Percentiles rank a stretch among this genome's conserved stretches.
phyloP scores from a whole-genome alignment of 2,797 vertebrate species.

The Danionella dracula region DNA sequence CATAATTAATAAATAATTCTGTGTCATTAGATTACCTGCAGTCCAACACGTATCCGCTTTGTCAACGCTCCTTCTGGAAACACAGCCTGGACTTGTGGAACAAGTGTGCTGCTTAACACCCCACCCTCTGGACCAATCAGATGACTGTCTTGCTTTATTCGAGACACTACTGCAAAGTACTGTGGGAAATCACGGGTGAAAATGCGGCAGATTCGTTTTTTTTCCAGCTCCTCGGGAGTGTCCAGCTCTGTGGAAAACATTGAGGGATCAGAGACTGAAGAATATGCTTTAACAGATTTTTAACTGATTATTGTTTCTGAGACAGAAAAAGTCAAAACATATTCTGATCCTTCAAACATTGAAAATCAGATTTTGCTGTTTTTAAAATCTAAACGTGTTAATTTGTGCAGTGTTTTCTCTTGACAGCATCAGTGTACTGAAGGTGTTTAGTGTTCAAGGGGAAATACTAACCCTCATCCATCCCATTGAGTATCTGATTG shows the following conservation, averaged over 20 bases:
- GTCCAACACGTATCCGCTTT: slow-evolving; percentile 90
- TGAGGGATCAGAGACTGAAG: too few relatives aligned
- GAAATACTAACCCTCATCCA: slow-evolving; percentile 84
- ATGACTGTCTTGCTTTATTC: slow-evolving; percentile 95
- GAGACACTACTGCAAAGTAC: slow-evolving; percentile 93
- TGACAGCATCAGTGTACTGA: too few relatives aligned
- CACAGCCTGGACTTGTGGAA: slow-evolving; percentile 91
- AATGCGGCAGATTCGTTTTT: slow-evolving; percentile 95
- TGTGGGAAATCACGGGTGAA: slow-evolving; percentile 96
- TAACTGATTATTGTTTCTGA: too few relatives aligned
- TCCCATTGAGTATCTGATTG: slow-evolving; percentile 94
- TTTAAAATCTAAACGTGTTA: too few relatives aligned
- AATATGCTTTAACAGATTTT: too few relatives aligned
- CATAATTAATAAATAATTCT: not conserved
- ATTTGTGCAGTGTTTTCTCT: too few relatives aligned
- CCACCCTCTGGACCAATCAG: slow-evolving; percentile 93
- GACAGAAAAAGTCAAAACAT: too few relatives aligned
- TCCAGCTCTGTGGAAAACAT: slow-evolving; percentile 80
- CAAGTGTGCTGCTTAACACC: slow-evolving; percentile 89
- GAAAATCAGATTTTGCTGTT: too few relatives aligned
- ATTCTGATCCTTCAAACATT: too few relatives aligned
- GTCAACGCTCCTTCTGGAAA: slow-evolving; percentile 95
- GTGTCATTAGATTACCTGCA: slow-evolving; percentile 74
- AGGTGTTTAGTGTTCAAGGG: too few relatives aligned
- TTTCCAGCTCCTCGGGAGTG: slow-evolving; percentile 89